phyloP scores from a whole-genome alignment of 2,888 invertebrate species.

The Rotaria socialis region DNA sequence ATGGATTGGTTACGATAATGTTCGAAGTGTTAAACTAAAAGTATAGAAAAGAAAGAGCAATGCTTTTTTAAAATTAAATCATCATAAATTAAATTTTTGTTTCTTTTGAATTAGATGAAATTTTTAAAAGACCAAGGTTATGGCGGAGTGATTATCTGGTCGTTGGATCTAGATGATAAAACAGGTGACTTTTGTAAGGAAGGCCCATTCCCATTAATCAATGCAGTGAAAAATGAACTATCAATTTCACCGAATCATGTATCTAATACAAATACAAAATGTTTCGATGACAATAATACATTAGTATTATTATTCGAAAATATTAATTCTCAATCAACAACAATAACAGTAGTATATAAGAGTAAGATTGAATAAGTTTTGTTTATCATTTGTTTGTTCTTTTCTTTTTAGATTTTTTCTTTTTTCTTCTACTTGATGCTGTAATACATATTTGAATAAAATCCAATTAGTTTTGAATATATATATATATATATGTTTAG shows the following conservation, averaged over 20 bases:
- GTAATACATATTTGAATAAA: not conserved
- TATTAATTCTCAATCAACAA: not conserved
- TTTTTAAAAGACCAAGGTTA: conserved; percentile 44
- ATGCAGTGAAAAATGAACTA: conserved; percentile 43
- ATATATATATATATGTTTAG: no score
- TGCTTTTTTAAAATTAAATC: no score
- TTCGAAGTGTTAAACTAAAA: conserved; percentile 40
- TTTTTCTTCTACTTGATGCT: not conserved
- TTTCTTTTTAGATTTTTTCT: not conserved
- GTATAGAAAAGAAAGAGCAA: not conserved
- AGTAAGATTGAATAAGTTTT: no score
- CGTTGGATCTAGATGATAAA: conserved; percentile 45
- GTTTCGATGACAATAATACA: not conserved
- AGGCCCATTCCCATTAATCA: conserved; percentile 44
- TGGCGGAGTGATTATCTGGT: conserved; percentile 47
- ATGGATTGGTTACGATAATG: conserved; percentile 46
- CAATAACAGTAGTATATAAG: not conserved
- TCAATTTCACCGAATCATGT: not conserved
- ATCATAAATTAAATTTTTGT: not conserved
- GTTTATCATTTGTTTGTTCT: no score
- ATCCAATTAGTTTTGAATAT: no score
- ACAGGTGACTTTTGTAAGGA: conserved; percentile 44
- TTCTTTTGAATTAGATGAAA: not conserved
- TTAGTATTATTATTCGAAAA: not conserved
- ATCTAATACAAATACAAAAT: not conserved